Evolutionary conservation across 2,113 vertebrate genomes (phyloP).

Genomic region (Pica pica): DNA sequence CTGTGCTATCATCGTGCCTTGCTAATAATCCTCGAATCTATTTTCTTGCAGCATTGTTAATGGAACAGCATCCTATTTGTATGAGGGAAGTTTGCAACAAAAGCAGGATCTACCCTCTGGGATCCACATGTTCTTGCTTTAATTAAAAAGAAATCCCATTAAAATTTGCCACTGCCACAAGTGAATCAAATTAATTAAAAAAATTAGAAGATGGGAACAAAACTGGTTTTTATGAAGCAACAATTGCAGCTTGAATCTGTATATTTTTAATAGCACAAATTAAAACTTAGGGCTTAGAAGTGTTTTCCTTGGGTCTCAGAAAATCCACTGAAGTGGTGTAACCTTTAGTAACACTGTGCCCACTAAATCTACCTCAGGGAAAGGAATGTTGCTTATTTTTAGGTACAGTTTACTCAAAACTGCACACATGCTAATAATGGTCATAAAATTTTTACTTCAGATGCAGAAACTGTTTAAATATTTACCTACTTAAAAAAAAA

Average conservation of each 20-base stretch:
- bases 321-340: not conserved
- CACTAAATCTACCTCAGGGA: not conserved
- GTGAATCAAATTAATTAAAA: not conserved
- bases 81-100: not conserved
- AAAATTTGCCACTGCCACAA: constrained; percentile 6
- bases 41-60: not conserved
- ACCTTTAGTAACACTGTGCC: not conserved
- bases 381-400: not conserved
- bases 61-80: constrained; percentile 31
- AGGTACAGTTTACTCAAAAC: not conserved
- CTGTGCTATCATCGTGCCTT: not conserved
- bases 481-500: not conserved
- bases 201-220: not conserved
- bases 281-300: not conserved
- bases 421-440: not conserved
- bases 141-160: constrained; percentile 51
- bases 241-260: not conserved
- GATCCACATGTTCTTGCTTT: not conserved
- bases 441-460: not conserved
- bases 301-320: not conserved
- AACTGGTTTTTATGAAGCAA: not conserved
- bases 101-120: constrained; percentile 17
- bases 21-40: not conserved
- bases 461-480: not conserved
- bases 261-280: not conserved